Evolutionary conservation across 2,888 invertebrate genomes (phyloP), one percentile per base, ranked within the genome.

Genomic region (Spodoptera exigua): DNA sequence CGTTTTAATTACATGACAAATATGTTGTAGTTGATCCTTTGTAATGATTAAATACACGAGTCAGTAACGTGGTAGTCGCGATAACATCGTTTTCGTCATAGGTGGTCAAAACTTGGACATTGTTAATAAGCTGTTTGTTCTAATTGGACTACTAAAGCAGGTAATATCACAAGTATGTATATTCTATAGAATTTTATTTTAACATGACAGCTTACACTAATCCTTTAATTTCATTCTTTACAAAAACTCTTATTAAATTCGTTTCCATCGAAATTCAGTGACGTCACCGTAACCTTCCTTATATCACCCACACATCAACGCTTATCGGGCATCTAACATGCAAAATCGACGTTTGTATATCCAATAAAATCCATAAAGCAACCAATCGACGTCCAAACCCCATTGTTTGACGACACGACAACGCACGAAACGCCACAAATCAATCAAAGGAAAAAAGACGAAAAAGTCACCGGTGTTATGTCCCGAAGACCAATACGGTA

Each of bases 401-500:
- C 59, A 68, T 75, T 74, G 74, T 76, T 56, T 74, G 68, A 74
- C 72, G 66, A 71, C 64, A 70, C 74, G 67, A 68, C 69, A 49
- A 60, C 63, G 66, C 76, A 77, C 67, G 73, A 64, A 65, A 77
- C 70, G 69, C 86, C 89, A 88, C 92, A 91, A 91, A 92, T 92
- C 92, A 91, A 92, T 93, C 92, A 87, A 60, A 68, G 67, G 62
- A 80, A 82, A 82, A 82, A 84, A 82, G 72, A 68, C 76, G 75
- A 78, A 79, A 82, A 83, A 83, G 81, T 84, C 27, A 57, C 57
- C 77, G 58, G 62, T 70, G 75, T 85, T 85, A 87, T 89, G 90
- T 92, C 90, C 89, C 86, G 83, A 84, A 91, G 83, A 85, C 90
- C 92, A 90, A 92, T 93, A 93, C 90, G 84, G 91, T 91, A 92